These are phyloP conservation scores for Okapia johnstoni DNA, from an alignment of 2,113 vertebrate species.

Conservation along the genomic window DNA sequence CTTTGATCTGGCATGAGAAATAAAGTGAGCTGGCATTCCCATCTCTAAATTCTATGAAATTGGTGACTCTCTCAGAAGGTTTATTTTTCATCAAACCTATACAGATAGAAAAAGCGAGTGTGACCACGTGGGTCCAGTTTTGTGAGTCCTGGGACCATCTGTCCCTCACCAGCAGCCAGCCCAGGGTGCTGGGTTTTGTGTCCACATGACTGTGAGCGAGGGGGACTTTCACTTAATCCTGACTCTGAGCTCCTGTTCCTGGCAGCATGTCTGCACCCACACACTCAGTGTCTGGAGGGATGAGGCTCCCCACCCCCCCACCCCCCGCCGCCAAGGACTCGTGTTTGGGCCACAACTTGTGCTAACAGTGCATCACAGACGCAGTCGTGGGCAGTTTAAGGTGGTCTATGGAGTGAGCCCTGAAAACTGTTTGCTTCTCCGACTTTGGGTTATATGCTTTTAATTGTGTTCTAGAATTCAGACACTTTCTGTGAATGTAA, in stretches of 20 bases:
- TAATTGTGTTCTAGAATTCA: neutral
- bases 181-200: neutral
- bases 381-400: neutral
- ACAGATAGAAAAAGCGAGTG: neutral
- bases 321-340: neutral
- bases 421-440: neutral
- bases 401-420: neutral
- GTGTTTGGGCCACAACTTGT: neutral
- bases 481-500: conserved; percentile 42
- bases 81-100: neutral
- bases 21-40: neutral
- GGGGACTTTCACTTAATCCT: fast-evolving
- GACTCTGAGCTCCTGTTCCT: neutral
- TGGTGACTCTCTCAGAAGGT: neutral
- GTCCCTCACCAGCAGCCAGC: neutral
- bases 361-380: fast-evolving
- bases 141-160: neutral
- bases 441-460: neutral
- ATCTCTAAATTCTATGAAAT: neutral
- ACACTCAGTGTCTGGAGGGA: neutral
- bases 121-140: neutral
- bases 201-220: fast-evolving
- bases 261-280: neutral
- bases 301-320: fast-evolving
- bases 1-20: neutral